Evolutionary conservation across 2,113 vertebrate genomes (phyloP), one percentile per base, ranked within the genome.

Genomic region (Ornithorhynchus anatinus): DNA sequence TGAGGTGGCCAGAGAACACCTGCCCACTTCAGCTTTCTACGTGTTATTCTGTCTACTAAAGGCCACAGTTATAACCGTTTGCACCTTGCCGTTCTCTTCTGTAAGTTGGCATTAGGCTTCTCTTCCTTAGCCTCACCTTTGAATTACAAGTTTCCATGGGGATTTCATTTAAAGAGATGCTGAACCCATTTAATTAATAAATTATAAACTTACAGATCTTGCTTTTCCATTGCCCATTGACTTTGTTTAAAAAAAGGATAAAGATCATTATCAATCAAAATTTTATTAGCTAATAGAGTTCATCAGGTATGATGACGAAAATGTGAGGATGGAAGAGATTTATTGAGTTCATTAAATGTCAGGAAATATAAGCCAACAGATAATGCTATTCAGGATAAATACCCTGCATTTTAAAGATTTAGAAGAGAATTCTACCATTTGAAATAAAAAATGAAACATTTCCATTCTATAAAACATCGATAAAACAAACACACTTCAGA

Each of bases 241-340:
- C 48, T 31, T 70, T 67, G 73, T 58, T 54, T 56, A 43, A 57
- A 72, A n/a, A 36, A 40, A 62, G 36, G 23, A 50, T 22, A 32
- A 61, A 5, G 0, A 51, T 81, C 56, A 69, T 72, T 84, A 69
- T 78, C 86, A 84, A 44, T 81, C 72, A 79, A 77, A 79, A 32
- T 20, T 50, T 16, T 85, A 64, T 87, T 89, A 89, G 59, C 74
- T 87, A 72, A n/a, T n/a, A n/a, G n/a, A n/a, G n/a, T n/a, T n/a
- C n/a, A n/a, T n/a, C n/a, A n/a, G n/a, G n/a, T n/a, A n/a, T n/a
- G n/a, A n/a, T n/a, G n/a, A n/a, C n/a, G 42, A 3, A 40, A 61
- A 51, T 35, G 73, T 20, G 3, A 48, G 65, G 45, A 54, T 77
- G 51, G 69, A 87, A 79, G 29, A 79, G 67, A 62, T 74, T 63